Evolutionary conservation across 2,797 vertebrate genomes (phyloP).

Genomic region (Loris lydekkerianus): DNA sequence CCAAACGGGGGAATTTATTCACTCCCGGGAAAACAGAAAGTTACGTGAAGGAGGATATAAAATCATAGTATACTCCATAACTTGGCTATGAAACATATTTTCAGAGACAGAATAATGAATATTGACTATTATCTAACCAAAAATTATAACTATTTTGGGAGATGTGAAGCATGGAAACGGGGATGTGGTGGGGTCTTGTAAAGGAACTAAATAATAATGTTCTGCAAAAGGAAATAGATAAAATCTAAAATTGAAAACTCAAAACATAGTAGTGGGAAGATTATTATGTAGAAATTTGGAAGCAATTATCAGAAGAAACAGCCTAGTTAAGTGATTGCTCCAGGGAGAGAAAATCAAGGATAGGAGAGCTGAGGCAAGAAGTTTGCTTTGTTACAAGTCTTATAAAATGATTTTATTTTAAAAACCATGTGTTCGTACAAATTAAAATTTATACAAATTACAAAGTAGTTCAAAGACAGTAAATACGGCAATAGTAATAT

Average conservation of each 20-base stretch:
- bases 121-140: not conserved
- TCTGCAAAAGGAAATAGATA: slow-evolving; percentile 51
- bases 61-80: not conserved
- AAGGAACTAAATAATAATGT: not conserved
- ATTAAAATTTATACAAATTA: slow-evolving; percentile 41
- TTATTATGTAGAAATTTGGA: slow-evolving; percentile 53
- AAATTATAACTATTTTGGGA: not conserved
- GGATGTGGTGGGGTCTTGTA: not conserved
- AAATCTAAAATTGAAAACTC: slow-evolving; percentile 19
- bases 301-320: slow-evolving; percentile 56
- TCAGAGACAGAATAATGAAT: not conserved
- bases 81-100: slow-evolving; percentile 42
- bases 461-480: not conserved
- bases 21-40: not conserved
- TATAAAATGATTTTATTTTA: slow-evolving; percentile 28
- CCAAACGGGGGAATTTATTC: not conserved
- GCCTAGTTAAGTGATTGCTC: not conserved
- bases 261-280: not conserved
- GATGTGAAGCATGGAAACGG: not conserved
- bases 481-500: not conserved
- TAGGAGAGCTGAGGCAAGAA: not conserved
- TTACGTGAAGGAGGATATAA: not conserved
- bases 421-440: slow-evolving; percentile 9
- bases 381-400: not conserved
- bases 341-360: not conserved